Evolutionary conservation across 2,113 vertebrate species (phyloP).

Genomic region (Pseudorhombus dupliciocellatus): DNA sequence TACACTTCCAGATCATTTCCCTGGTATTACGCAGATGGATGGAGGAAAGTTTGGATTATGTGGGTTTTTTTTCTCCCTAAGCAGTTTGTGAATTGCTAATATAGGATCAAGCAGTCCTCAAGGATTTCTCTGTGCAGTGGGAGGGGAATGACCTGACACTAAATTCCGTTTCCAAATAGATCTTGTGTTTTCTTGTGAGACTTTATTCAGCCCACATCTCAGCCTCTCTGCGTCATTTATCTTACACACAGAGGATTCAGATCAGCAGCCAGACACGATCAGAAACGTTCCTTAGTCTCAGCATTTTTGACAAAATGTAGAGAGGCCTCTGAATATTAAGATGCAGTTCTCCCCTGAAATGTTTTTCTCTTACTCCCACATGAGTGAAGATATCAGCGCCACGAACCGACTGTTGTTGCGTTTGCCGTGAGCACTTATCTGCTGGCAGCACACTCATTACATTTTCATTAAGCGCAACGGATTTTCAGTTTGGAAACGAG

Average conservation of each 20-base stretch:
- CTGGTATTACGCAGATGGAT: not conserved
- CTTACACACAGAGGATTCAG: not conserved
- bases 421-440: slow-evolving; percentile 27
- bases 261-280: not conserved
- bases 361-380: slow-evolving; percentile 15
- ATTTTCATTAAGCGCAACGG: slow-evolving; percentile 38
- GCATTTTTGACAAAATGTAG: not conserved
- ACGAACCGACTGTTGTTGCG: slow-evolving; percentile 18
- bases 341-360: slow-evolving; percentile 2
- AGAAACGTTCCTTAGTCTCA: not conserved
- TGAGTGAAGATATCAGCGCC: slow-evolving; percentile 6
- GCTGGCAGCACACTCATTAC: slow-evolving; percentile 28
- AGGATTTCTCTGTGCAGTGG: not conserved
- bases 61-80: not conserved
- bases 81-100: not conserved
- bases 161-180: not conserved
- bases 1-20: not conserved
- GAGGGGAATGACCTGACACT: slow-evolving; percentile 13
- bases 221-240: not conserved
- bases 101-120: not conserved
- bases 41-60: not conserved
- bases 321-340: not conserved
- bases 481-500: slow-evolving; percentile 37
- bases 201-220: not conserved
- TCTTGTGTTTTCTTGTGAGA: not conserved